A percentile compares a stretch with the other conserved stretches of the same genome.
These are phyloP conservation scores for Hirundichthys speculiger DNA, from an alignment of 2,113 vertebrate genomes.

Conservation along the genomic window DNA sequence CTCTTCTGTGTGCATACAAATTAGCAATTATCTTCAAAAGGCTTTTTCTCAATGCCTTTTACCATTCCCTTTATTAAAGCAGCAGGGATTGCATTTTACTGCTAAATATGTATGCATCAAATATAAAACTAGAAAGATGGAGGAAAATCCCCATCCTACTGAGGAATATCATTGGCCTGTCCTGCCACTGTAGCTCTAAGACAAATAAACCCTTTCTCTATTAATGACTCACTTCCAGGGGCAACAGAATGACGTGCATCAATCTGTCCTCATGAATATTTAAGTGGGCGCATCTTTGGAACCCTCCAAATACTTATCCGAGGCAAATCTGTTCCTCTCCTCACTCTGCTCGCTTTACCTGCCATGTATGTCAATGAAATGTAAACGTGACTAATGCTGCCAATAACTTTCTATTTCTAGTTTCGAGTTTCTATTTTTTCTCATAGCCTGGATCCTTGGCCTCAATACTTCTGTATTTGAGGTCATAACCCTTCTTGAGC, in stretches of 20 bases:
- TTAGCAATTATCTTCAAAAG: slow-evolving; percentile 24
- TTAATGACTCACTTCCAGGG: neutral
- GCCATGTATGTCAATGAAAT: too few relatives aligned
- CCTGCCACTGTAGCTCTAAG: too few relatives aligned
- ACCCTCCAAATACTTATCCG: slow-evolving; percentile 4
- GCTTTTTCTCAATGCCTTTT: slow-evolving; percentile 7
- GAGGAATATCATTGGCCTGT: too few relatives aligned
- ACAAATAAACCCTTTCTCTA: neutral
- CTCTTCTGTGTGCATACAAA: slow-evolving; percentile 7
- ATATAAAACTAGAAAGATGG: neutral
- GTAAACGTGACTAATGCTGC: too few relatives aligned
- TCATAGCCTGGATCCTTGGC: too few relatives aligned
- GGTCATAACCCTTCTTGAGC: too few relatives aligned
- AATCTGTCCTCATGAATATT: neutral
- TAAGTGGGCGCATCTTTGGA: neutral
- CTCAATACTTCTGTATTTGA: too few relatives aligned
- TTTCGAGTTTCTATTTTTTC: too few relatives aligned
- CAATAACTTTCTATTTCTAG: too few relatives aligned
- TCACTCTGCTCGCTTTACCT: too few relatives aligned
- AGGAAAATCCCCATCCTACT: too few relatives aligned
- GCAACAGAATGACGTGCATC: too few relatives aligned
- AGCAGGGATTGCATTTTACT: slow-evolving; percentile 11
- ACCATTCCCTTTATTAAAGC: slow-evolving; percentile 13
- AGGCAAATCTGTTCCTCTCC: slow-evolving; percentile 1
- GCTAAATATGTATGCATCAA: slow-evolving; percentile 14